Evolutionary conservation across 2,113 vertebrate genomes (phyloP).

Genomic region (Channa argus): DNA sequence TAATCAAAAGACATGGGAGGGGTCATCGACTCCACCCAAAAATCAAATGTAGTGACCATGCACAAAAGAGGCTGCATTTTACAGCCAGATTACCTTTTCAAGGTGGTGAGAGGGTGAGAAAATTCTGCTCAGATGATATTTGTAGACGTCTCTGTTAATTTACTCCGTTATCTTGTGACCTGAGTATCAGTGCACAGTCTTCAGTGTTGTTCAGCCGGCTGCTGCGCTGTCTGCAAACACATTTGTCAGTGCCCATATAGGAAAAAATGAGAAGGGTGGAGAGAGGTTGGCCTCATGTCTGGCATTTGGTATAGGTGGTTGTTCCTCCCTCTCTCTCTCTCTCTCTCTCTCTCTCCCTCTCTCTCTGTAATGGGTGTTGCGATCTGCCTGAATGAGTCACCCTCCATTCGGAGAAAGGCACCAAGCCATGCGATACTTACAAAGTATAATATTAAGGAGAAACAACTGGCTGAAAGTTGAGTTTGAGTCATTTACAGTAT

Average conservation of each 20-base stretch:
- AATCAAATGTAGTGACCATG: slow-evolving; percentile 6
- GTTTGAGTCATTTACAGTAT: not conserved
- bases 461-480: not conserved
- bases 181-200: slow-evolving; percentile 1
- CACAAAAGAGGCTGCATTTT: not conserved
- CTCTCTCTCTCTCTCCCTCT: slow-evolving; percentile 4
- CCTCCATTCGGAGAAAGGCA: slow-evolving; percentile 7
- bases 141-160: not conserved
- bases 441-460: slow-evolving; percentile 25
- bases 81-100: slow-evolving; percentile 52
- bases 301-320: slow-evolving; percentile 57
- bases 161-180: not conserved
- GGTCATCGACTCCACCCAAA: slow-evolving; percentile 60
- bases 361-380: slow-evolving; percentile 33
- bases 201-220: slow-evolving; percentile 8
- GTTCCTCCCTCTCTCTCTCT: slow-evolving; percentile 15
- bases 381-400: slow-evolving; percentile 72
- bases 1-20: slow-evolving; percentile 45
- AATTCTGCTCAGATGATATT: not conserved
- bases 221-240: slow-evolving; percentile 40
- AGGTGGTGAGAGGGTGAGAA: not conserved
- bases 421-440: slow-evolving; percentile 20
- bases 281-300: slow-evolving; percentile 68
- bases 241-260: slow-evolving; percentile 68
- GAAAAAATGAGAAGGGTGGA: slow-evolving; percentile 80